A percentile compares a stretch with the other conserved stretches of the same genome.
Evolutionary conservation across 37 sponge, comb jelly and placozoan genomes (phyloP).

Genomic region (Ianthella basta): DNA sequence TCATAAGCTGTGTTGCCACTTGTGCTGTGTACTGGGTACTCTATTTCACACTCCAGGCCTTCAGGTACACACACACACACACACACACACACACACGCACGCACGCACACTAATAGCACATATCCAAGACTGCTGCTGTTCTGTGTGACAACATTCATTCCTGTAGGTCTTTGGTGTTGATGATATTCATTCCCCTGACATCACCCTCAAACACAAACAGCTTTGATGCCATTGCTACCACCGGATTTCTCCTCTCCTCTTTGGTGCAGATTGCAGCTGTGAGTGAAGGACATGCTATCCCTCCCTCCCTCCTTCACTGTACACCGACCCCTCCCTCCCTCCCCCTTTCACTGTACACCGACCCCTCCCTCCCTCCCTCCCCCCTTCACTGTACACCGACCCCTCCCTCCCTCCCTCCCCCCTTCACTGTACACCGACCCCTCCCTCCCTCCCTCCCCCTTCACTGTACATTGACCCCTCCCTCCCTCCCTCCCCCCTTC

Average conservation of each 20-base stretch:
- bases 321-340: no score
- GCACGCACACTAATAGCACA: no score
- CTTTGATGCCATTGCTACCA: not conserved
- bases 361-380: no score
- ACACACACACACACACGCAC: no score
- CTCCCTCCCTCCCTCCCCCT: no score
- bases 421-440: no score
- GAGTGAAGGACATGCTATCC: not conserved
- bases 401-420: no score
- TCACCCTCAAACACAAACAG: not conserved
- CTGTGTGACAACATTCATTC: not conserved
- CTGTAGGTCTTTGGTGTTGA: constrained; percentile 5
- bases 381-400: no score
- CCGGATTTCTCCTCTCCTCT: not conserved
- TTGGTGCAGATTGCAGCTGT: not conserved
- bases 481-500: no score
- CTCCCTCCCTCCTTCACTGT: no score
- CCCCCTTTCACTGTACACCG: no score
- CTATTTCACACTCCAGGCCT: not conserved
- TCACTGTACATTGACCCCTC: no score
- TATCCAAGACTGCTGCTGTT: not conserved
- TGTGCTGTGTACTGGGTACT: constrained; percentile 31
- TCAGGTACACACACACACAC: not conserved
- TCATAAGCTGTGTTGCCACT: constrained; percentile 29
- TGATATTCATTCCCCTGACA: constrained; percentile 14